Conservation (phyloP, 2,888 invertebrate species). For the Eristalis tenax region DNA sequence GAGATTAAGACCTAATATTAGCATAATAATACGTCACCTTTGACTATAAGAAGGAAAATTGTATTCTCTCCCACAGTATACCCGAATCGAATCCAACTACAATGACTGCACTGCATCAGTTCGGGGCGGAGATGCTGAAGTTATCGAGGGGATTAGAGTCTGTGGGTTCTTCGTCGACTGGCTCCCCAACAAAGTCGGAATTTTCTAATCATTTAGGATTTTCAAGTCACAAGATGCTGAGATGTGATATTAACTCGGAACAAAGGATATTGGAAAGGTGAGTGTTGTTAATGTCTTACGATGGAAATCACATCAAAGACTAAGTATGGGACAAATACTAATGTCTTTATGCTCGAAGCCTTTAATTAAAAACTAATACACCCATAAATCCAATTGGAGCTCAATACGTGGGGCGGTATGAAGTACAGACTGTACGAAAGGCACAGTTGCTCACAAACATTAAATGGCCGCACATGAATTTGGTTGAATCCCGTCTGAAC, state of each 20-base stretch:
- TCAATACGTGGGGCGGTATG: too few species aligned
- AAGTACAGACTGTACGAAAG: too few species aligned
- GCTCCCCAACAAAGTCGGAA: slow-evolving; percentile 79
- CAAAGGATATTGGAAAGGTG: slow-evolving; percentile 35
- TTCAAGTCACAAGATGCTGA: slow-evolving; percentile 54
- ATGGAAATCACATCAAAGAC: background rate
- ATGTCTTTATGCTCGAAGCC: background rate
- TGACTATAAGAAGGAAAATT: slow-evolving; percentile 6
- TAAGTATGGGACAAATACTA: background rate
- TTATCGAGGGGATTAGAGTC: slow-evolving; percentile 91
- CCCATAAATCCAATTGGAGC: background rate
- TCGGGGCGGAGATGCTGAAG: slow-evolving; percentile 93
- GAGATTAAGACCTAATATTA: background rate
- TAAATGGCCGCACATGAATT: too few species aligned
- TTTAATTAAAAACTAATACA: background rate
- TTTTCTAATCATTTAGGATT: slow-evolving; percentile 77
- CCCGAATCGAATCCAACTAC: slow-evolving; percentile 90
- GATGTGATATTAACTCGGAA: slow-evolving; percentile 14
- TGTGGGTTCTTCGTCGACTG: slow-evolving; percentile 82
- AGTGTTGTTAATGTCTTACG: background rate
- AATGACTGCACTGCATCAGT: slow-evolving; percentile 92
- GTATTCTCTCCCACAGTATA: slow-evolving; percentile 74
- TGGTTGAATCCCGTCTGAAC: too few species aligned
- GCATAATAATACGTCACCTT: background rate
- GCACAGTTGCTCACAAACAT: too few species aligned